Evolutionary conservation across 2,888 invertebrate genomes (phyloP), one percentile per base, ranked within the genome.

Genomic region (Temnothorax ravouxi): DNA sequence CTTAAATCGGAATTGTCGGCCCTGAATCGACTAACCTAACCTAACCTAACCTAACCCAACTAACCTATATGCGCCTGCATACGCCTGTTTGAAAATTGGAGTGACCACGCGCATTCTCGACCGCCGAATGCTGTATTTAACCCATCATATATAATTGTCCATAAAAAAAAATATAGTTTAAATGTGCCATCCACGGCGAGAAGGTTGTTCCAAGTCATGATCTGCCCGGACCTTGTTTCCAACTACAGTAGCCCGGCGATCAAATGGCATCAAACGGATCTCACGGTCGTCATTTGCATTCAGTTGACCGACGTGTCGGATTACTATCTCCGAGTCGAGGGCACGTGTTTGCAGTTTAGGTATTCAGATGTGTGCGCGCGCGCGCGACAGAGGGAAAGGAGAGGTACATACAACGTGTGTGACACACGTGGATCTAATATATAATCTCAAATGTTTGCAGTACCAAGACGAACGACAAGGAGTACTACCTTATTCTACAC

Each of bases 231-330:
- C 5, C 86, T 91, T 5, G 18, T 84, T 15, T 88, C 50, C 18
- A 38, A 84, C n/a, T 80, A 76, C 3, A 38, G 29, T 25, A 86
- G 74, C 11, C 94, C 94, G 47, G 92, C 91, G 85, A 89, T 94
- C n/a, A 41, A 92, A 0, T 94, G 94, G 94, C 91, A 93, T 87
- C 94, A 94, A 88, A 92, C 91, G 3, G 94, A 94, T 56, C 83
- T 79, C 47, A 87, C 85, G 13, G 88, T 95, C 4, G 77, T 92
- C 56, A 41, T 93, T n/a, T 88, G 92, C 41, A 91, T 95, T 79
- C 89, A 92, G 76, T 83, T 95, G 50, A 72, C 79, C 11, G 94
- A 94, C 66, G 90, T 94, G 15, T 62, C 92, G 5, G 79, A 93
- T 34, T 94, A 94, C 87, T 91, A 85, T 79, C 88, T 95, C 11